Evolutionary conservation across 2,797 vertebrate species (phyloP).

Genomic region (Notamacropus eugenii): DNA sequence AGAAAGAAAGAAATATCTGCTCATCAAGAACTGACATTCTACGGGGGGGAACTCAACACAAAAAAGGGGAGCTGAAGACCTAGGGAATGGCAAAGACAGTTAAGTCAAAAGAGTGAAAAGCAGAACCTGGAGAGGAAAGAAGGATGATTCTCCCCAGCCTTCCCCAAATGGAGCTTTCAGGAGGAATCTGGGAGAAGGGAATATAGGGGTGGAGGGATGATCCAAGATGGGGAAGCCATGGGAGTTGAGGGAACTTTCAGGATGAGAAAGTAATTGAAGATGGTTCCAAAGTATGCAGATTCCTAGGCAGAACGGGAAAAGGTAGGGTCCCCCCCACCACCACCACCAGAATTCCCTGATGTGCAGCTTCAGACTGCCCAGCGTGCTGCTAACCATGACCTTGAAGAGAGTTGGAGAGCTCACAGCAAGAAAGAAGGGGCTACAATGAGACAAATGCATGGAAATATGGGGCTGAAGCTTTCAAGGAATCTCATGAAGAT

Average conservation of each 20-base stretch:
- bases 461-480: not conserved
- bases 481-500: not conserved
- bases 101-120: not conserved
- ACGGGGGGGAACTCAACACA: not conserved
- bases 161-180: not conserved
- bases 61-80: not conserved
- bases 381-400: not conserved
- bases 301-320: not conserved
- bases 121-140: not conserved
- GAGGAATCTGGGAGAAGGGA: not conserved
- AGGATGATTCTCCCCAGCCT: not conserved
- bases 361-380: not conserved
- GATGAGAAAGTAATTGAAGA: not conserved
- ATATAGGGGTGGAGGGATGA: not conserved
- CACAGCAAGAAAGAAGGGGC: not conserved
- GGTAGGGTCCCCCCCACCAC: rapidly evolving
- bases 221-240: not conserved
- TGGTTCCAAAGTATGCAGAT: not conserved
- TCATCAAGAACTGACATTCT: too few relatives aligned
- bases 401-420: not conserved
- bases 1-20: not conserved
- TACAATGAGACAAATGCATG: not conserved
- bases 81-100: not conserved
- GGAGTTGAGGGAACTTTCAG: not conserved
- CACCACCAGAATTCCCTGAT: not conserved